Evolutionary conservation across 2,113 vertebrate species (phyloP).

Genomic region (Eublepharis macularius): DNA sequence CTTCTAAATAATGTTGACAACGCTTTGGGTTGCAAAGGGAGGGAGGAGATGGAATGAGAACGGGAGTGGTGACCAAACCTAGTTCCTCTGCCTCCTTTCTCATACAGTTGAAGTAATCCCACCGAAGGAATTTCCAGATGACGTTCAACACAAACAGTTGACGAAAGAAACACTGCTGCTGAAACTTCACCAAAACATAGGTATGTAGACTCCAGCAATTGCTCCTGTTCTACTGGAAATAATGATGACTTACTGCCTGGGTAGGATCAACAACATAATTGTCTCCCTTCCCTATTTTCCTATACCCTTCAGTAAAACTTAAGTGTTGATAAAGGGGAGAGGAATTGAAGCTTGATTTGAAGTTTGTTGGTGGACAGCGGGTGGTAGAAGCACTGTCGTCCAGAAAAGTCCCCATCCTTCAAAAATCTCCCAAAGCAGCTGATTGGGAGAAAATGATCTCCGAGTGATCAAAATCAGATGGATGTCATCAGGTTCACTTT

Average conservation of each 20-base stretch:
- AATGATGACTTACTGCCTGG: neutral
- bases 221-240: neutral
- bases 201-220: slow-evolving; percentile 60
- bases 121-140: slow-evolving; percentile 20
- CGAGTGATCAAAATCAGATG: neutral
- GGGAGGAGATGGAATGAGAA: neutral
- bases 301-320: neutral
- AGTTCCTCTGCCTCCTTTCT: slow-evolving; percentile 27
- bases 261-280: neutral
- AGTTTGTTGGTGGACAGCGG: neutral
- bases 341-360: neutral
- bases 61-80: no score
- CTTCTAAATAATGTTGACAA: neutral
- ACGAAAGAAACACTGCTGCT: slow-evolving; percentile 58
- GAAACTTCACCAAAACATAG: slow-evolving; percentile 78
- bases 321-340: neutral
- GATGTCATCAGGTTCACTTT: neutral
- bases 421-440: neutral
- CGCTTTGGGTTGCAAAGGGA: no score
- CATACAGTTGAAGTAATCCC: slow-evolving; percentile 65
- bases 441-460: neutral
- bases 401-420: neutral
- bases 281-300: neutral
- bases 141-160: slow-evolving; percentile 53
- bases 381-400: neutral